These are phyloP conservation scores for Horisme vitalbata DNA, from an alignment of 2,888 invertebrate species.

Conservation along the genomic window DNA sequence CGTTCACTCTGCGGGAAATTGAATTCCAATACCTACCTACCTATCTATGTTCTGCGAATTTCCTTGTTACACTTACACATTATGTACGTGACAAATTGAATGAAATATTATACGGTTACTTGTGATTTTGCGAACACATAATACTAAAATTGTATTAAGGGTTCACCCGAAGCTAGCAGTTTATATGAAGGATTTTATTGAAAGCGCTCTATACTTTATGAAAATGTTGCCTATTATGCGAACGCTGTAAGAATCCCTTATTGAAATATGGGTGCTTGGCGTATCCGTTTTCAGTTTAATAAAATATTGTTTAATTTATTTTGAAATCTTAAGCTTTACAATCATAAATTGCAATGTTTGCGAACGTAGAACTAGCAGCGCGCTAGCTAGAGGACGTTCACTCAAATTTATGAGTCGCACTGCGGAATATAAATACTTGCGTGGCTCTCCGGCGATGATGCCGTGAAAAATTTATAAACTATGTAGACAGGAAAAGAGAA, in stretches of 20 bases:
- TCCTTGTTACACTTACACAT: constrained; percentile 21
- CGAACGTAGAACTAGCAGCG: constrained; percentile 67
- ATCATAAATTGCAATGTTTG: constrained; percentile 66
- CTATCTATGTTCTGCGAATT: constrained; percentile 16
- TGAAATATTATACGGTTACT: constrained; percentile 41
- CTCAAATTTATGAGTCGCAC: constrained; percentile 79
- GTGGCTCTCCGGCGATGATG: constrained; percentile 59
- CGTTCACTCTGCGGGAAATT: constrained; percentile 45
- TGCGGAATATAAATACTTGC: constrained; percentile 79
- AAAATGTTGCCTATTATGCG: constrained; percentile 36
- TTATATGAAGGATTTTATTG: constrained; percentile 38
- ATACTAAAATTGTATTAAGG: constrained; percentile 34
- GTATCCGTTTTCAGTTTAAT: neutral
- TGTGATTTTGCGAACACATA: constrained; percentile 35
- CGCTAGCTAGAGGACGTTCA: constrained; percentile 65
- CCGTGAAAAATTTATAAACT: constrained; percentile 62
- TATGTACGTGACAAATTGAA: constrained; percentile 42
- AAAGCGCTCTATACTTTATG: constrained; percentile 32
- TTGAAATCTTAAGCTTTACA: constrained; percentile 66
- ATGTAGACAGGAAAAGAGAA: constrained; percentile 40
- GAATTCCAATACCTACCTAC: constrained; percentile 43
- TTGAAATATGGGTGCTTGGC: constrained; percentile 27
- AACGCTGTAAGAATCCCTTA: constrained; percentile 36
- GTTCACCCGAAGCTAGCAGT: constrained; percentile 24
- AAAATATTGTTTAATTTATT: constrained; percentile 40